A percentile compares a stretch with the other conserved stretches of the same genome.
Conservation (phyloP, 1,140 invertebrate genomes). For the Acromyrmex echinatior region DNA sequence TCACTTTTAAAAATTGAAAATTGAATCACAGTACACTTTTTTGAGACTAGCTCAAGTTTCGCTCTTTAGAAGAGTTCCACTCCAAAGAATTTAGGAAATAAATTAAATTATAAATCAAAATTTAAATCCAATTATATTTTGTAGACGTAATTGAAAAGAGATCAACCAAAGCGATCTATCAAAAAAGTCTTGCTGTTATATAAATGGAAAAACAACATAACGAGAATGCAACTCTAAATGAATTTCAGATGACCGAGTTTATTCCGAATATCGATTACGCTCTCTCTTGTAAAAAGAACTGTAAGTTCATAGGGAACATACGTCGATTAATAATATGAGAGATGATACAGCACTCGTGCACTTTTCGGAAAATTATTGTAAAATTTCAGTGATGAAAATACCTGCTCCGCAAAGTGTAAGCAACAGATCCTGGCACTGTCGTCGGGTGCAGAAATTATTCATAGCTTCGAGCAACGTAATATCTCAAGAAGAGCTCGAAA, state of each 20-base stretch:
- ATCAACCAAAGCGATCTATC: neutral
- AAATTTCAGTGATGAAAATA: conserved; percentile 45
- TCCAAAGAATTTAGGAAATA: no score
- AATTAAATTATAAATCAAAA: conserved; percentile 21
- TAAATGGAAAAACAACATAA: neutral
- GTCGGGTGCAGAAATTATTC: conserved; percentile 52
- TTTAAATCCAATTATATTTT: neutral
- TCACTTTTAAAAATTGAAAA: no score
- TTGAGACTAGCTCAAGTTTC: no score
- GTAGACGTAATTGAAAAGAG: neutral
- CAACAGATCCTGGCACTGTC: conserved; percentile 40
- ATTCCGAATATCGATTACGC: conserved; percentile 3
- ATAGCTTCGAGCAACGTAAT: conserved; percentile 58
- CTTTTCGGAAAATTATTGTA: conserved; percentile 43
- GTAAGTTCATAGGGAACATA: neutral
- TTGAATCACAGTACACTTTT: no score
- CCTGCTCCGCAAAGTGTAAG: conserved; percentile 22
- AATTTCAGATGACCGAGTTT: conserved; percentile 2
- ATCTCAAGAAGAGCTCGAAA: conserved; percentile 32
- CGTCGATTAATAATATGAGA: conserved; percentile 15
- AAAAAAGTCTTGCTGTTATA: neutral
- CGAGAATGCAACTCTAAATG: neutral
- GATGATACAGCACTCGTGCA: neutral
- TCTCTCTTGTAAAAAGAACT: neutral
- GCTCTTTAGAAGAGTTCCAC: no score